Evolutionary conservation across 2,797 vertebrate genomes (phyloP).

Genomic region (Sebastes paucispinis): DNA sequence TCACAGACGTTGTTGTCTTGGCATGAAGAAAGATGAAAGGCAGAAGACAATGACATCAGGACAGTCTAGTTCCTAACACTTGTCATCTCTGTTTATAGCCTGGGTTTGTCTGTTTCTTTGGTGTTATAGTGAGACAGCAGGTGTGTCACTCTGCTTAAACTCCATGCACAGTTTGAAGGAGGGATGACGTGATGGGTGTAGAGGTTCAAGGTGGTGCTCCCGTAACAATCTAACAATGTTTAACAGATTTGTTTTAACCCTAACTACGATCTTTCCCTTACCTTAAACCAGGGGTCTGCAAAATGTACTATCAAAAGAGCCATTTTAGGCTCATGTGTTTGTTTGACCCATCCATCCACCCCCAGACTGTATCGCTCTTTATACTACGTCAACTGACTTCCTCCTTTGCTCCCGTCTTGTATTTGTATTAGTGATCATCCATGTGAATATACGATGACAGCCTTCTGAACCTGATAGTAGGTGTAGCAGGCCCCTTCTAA

Average conservation of each 20-base stretch:
- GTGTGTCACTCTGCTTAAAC: neutral
- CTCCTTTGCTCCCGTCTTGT: too few relatives aligned
- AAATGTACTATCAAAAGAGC: too few relatives aligned
- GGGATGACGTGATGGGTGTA: neutral
- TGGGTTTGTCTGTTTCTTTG: neutral
- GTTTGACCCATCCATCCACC: too few relatives aligned
- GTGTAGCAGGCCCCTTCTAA: too few relatives aligned
- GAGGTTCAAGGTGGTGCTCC: neutral
- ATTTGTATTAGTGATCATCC: too few relatives aligned
- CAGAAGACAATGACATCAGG: constrained; percentile 15
- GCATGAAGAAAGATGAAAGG: neutral
- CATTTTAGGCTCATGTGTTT: too few relatives aligned
- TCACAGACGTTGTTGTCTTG: neutral
- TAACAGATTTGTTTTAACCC: neutral
- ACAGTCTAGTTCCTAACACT: neutral
- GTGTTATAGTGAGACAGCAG: neutral
- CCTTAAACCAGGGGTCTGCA: neutral
- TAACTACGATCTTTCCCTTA: neutral
- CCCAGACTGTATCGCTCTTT: too few relatives aligned
- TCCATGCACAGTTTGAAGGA: neutral
- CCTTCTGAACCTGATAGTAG: too few relatives aligned
- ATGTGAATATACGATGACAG: too few relatives aligned
- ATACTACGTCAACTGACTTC: too few relatives aligned
- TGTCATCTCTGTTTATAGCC: neutral
- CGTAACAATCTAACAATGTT: neutral